Base-by-base conservation (phyloP, 2,113 vertebrate genomes). In the Odontesthes bonariensis region DNA sequence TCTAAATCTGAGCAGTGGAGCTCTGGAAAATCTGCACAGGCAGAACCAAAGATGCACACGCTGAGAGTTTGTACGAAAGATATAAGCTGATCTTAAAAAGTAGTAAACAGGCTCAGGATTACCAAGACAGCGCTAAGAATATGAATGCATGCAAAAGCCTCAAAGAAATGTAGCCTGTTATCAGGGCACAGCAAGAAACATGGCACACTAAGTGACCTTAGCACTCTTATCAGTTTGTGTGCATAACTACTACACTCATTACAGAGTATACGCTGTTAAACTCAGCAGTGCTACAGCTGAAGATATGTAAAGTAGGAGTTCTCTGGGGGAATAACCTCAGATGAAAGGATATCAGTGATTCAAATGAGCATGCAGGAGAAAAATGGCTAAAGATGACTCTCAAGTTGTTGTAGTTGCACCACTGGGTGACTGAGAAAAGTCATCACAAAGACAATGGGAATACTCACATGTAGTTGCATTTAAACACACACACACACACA, bases 161-260 rank as follows among this genome's bases (percentile, higher is more conserved):
- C 3, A 68, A 69, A 63, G 31, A 57, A 63, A 75, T 14, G 31
- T 27, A 69, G 33, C 8, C 52, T 65, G 31, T 58, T 66, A 40
- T 66, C 58, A 55, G 44, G 40, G 63, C 19, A 8, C 68, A 60
- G 67, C 55, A 61, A 20, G 40, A 75, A 80, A 44, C 47, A 32
- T 40, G 64, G 52, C 60, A 66, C 31, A 56, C 54, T 42, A 35
- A 55, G 27, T 82, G 69, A 75, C 73, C 78, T 35, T 61, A 72
- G 35, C 5, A 1, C 61, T 33, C 51, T 83, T 57, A 80, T 71
- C 77, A 32, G 78, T 82, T 75, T 31, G 77, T 57, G 73, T 55
- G 61, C 53, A 78, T 77, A 72, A 85, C 81, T 63, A 85, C 81
- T 63, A 74, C 61, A 51, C 56, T 72, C 53, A 60, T 84, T 78